phyloP scores from a whole-genome alignment of 2,113 vertebrate genomes.

The Cairina moschata region DNA sequence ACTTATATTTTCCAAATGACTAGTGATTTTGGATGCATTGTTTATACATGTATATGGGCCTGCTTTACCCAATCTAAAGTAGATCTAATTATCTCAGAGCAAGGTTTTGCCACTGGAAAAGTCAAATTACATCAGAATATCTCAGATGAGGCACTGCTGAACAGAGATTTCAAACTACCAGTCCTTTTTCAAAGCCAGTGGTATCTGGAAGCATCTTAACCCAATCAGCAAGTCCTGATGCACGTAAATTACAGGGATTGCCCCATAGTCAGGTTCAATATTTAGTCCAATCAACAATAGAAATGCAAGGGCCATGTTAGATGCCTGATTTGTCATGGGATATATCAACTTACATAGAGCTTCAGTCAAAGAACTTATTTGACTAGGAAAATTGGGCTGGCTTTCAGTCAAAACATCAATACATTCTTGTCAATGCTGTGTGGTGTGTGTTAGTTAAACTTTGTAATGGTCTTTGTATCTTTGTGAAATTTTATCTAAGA shows the following conservation, averaged over 20 bases:
- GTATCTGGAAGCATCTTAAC: neutral
- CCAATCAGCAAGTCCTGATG: neutral
- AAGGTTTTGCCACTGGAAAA: neutral
- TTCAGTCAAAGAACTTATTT: neutral
- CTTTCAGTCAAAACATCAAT: neutral
- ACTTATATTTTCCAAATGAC: neutral
- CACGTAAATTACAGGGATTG: neutral
- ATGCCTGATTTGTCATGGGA: neutral
- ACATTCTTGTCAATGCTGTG: neutral
- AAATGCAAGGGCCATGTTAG: neutral
- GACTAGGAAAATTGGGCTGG: neutral
- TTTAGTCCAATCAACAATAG: neutral
- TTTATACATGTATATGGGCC: fast-evolving
- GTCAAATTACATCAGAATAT: neutral
- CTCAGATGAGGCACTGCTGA: neutral
- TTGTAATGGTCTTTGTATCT: fast-evolving
- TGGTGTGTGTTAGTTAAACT: neutral
- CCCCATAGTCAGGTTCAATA: neutral
- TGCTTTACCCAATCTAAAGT: neutral
- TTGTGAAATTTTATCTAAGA: neutral
- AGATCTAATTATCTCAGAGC: neutral
- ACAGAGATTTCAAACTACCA: neutral
- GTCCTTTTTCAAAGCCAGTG: neutral
- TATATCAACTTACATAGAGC: fast-evolving
- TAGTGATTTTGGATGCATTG: neutral